Base-by-base conservation (phyloP, 2,113 vertebrate genomes). In the Scartelaos histophorus region DNA sequence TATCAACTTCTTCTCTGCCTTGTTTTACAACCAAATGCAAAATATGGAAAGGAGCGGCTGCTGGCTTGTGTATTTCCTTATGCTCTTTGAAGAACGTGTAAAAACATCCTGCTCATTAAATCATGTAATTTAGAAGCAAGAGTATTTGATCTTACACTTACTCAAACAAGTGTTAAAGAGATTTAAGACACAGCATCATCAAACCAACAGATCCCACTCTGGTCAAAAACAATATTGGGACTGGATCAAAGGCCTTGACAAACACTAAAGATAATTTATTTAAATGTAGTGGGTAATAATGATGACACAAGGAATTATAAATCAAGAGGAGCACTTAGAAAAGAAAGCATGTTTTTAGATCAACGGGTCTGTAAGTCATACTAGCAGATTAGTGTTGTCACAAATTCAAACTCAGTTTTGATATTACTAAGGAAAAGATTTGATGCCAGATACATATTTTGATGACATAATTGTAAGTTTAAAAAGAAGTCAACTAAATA, bases 61-160 rank as follows among this genome's bases (percentile, higher is more conserved):
- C 70, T 80, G 70, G 73, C 43, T 85, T 38, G 54, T 12, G 1
- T 61, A 74, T 87, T 83, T 83, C 34, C 69, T 69, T 64, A 79
- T 82, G 69, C 81, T 76, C 76, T 85, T 88, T 83, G 82, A 90
- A 86, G 73, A 77, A 38, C 12, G 64, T 82, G 70, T 82, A 64
- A 71, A 71, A 70, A 74, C 58, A 75, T 73, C 35, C 68, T 25
- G 69, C 16, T 75, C 35, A 82, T 82, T 53, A 72, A 76, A 69
- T 67, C 24, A 6, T 83, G 71, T 69, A 38, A 38, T 71, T 82
- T 66, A 25, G 34, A n/a, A 73, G 24, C n/a, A 62, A 57, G 6
- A n/a, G 54, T 25, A 67, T 66, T 60, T 53, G 56, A 71, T 66
- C n/a, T 17, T 35, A 43, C 3, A 16, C 35, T 71, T n/a, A 53